Evolutionary conservation across 2,797 vertebrate species (phyloP), one percentile per base, ranked within the genome.

Genomic region (Champsocephalus gunnari): DNA sequence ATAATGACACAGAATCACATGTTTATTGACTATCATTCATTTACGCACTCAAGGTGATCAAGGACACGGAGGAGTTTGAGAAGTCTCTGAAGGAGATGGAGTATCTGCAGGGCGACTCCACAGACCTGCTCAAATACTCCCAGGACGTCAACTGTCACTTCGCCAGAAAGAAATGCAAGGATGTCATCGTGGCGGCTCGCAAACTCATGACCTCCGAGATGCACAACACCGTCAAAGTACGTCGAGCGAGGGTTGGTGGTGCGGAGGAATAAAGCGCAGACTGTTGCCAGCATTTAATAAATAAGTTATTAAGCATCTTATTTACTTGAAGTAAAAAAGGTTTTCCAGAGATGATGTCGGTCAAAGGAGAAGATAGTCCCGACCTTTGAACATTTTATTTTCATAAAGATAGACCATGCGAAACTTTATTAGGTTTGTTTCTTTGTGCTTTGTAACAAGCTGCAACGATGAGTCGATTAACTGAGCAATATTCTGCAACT

Each of bases 121-220:
- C 97, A 0, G 97, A 98, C 71, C 88, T 99, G 67, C 92, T 99
- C 66, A 96, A 96, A 65, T 99, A 99, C 0, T 97, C 98, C 57
- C 93, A 96, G n/a, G 97, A 99, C 0, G 94, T 99, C 77, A 97
- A 99, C 80, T 95, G 95, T 80, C 98, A 99, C 80, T 99, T 99
- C 76, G 97, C 98, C 83, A 98, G 96, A 91, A 99, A 97, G 89
- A 99, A 99, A 86, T 99, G 98, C 92, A 97, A 96, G 74, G 98
- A 99, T 12, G 97, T 99, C 57, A 97, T 99, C 1, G 96, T 97
- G 79, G 92, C 95, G 0, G 98, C 98, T 0, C 96, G 98, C 64
- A 97, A 93, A 71, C 93, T 99, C 70, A 99, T 99, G 98, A 99
- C 97, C 21, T 97, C 97, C 45, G 97, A 99, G 89, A 98, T 99